Percentiles rank a stretch among this genome's conserved stretches.
phyloP scores from a whole-genome alignment of 2,113 vertebrate genomes.

The Prolemur simus region DNA sequence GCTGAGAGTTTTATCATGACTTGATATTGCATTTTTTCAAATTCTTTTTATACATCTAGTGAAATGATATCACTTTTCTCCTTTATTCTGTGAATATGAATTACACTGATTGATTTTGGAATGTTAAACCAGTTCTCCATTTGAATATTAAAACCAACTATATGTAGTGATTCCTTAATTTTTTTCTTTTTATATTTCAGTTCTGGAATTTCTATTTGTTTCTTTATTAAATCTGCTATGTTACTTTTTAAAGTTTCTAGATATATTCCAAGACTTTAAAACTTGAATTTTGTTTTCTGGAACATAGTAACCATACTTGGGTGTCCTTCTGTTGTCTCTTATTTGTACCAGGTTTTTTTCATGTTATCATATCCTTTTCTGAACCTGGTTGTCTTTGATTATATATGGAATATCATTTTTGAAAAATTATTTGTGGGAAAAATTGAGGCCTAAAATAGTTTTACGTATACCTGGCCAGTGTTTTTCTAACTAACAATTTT shows the following conservation, averaged over 20 bases:
- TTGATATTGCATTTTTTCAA: not conserved
- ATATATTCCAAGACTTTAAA: not conserved
- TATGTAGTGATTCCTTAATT: not conserved
- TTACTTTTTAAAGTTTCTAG: not conserved
- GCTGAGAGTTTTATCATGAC: not conserved
- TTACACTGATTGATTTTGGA: conserved; percentile 2
- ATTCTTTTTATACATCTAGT: not conserved
- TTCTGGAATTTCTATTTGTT: not conserved
- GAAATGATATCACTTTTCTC: conserved; percentile 7
- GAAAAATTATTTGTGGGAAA: not conserved
- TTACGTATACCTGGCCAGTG: not conserved
- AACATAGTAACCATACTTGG: not conserved
- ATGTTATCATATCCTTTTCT: not conserved
- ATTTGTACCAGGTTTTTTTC: not conserved
- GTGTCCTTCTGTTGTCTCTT: not conserved
- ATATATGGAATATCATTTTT: not conserved
- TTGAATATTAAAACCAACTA: not conserved
- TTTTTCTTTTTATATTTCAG: not conserved
- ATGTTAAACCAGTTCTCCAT: not conserved
- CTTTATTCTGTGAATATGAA: conserved; percentile 14
- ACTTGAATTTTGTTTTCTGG: not conserved
- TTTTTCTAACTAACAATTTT: not conserved
- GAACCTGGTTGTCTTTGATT: not conserved
- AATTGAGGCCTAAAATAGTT: not conserved
- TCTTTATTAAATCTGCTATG: not conserved